These are phyloP conservation scores for Rhinogobius similis DNA, from an alignment of 2,113 vertebrate species.

Conservation along the genomic window DNA sequence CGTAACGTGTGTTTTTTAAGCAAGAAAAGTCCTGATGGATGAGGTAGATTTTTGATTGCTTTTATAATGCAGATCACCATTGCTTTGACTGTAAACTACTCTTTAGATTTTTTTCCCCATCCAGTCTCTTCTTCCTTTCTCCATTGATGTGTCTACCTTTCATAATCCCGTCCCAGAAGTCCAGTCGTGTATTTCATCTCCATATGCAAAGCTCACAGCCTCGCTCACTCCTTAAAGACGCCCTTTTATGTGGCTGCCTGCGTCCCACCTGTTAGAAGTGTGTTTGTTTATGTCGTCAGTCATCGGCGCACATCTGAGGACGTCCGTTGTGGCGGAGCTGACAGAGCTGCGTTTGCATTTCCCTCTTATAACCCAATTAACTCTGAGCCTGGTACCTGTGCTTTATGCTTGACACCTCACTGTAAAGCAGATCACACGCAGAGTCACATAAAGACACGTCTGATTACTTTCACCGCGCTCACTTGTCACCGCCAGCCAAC, in stretches of 20 bases:
- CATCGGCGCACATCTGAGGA: conserved; percentile 18
- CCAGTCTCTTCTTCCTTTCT: neutral
- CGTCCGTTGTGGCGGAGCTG: neutral
- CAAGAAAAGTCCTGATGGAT: neutral
- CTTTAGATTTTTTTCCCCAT: neutral
- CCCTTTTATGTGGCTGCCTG: neutral
- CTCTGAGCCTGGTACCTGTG: conserved; percentile 1
- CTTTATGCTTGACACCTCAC: neutral
- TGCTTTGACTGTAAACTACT: neutral
- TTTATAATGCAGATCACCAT: neutral
- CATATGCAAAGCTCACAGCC: neutral
- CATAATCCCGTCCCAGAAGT: neutral
- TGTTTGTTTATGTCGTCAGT: conserved; percentile 1
- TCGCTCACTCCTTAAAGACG: neutral
- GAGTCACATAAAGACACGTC: neutral
- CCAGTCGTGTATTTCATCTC: neutral
- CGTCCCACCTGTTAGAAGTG: neutral
- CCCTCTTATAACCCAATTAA: conserved; percentile 32
- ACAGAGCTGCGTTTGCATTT: neutral
- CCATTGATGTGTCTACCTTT: neutral
- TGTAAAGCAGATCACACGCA: neutral
- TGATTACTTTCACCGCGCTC: conserved; percentile 22
- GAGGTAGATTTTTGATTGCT: neutral
- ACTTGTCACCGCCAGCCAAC: conserved; percentile 13
- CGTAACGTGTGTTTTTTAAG: neutral